These are phyloP conservation scores for Chymomyza caudatula DNA, from an alignment of 2,888 invertebrate species.

Conservation along the genomic window DNA sequence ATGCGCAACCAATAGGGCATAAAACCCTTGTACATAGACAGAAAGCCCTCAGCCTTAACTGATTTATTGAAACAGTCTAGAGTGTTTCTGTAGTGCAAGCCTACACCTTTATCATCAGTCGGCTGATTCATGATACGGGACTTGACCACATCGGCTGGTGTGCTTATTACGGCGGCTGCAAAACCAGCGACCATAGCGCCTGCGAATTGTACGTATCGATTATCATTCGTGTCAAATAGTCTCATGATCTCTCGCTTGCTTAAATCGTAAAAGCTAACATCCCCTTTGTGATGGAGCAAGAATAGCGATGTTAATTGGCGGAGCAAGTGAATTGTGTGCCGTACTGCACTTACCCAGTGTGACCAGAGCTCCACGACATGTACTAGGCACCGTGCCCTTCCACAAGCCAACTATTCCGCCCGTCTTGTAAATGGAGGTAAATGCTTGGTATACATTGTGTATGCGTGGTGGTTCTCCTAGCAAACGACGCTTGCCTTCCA, in stretches of 20 bases:
- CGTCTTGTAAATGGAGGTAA: slow-evolving; percentile 82
- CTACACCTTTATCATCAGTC: slow-evolving; percentile 53
- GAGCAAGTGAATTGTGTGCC: too few species aligned
- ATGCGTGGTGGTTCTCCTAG: slow-evolving; percentile 89
- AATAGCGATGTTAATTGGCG: too few species aligned
- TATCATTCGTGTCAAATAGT: slow-evolving; percentile 15
- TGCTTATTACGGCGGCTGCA: slow-evolving; percentile 79
- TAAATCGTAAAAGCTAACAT: slow-evolving; percentile 90
- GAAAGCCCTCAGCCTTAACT: slow-evolving; percentile 24
- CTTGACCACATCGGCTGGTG: slow-evolving; percentile 94
- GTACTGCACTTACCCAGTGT: slow-evolving; percentile 81
- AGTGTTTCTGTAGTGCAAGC: slow-evolving; percentile 33
- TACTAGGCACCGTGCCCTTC: slow-evolving; percentile 92
- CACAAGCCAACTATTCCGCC: slow-evolving; percentile 89
- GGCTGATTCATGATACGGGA: slow-evolving; percentile 94
- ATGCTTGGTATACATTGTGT: slow-evolving; percentile 85
- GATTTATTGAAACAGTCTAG: slow-evolving; percentile 33
- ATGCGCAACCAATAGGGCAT: slow-evolving; percentile 42
- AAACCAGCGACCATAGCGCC: slow-evolving; percentile 87
- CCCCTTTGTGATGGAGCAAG: slow-evolving; percentile 77
- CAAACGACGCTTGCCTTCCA: slow-evolving; percentile 88
- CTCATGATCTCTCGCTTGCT: slow-evolving; percentile 69
- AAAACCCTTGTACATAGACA: slow-evolving; percentile 42
- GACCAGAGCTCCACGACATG: slow-evolving; percentile 86
- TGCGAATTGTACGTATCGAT: slow-evolving; percentile 80